Evolutionary conservation across 2,113 vertebrate genomes (phyloP).

Genomic region (Heloderma charlesbogerti): DNA sequence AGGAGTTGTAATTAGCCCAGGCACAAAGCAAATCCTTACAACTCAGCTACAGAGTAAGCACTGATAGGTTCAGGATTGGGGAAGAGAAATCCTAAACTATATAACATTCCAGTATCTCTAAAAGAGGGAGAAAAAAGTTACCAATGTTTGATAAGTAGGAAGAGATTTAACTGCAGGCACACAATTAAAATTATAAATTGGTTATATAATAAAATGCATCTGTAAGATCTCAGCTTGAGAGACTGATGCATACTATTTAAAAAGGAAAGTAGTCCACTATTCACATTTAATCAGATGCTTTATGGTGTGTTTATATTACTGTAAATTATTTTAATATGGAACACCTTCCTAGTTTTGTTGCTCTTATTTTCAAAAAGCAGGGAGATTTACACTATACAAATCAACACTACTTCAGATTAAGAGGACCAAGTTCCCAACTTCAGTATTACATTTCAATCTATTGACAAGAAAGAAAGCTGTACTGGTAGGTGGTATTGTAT

Average conservation of each 20-base stretch:
- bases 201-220: slow-evolving; percentile 17
- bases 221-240: not conserved
- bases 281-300: slow-evolving; percentile 10
- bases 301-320: not conserved
- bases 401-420: not conserved
- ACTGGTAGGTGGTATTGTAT: not conserved
- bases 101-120: slow-evolving; percentile 12
- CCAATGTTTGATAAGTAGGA: not conserved
- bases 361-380: not conserved
- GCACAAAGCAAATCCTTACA: slow-evolving; percentile 73
- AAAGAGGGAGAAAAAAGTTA: not conserved
- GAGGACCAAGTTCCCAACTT: not conserved
- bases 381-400: not conserved
- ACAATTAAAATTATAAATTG: slow-evolving; percentile 8
- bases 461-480: slow-evolving; percentile 16
- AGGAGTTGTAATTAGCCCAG: slow-evolving; percentile 72
- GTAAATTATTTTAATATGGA: not conserved
- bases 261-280: slow-evolving; percentile 22
- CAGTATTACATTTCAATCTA: not conserved
- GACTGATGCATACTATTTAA: not conserved
- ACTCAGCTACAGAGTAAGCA: slow-evolving; percentile 52
- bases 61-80: slow-evolving; percentile 50
- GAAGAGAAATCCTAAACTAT: slow-evolving; percentile 48
- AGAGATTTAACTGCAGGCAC: not conserved
- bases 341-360: not conserved